These are phyloP conservation scores for Protula sp. DNA, from an alignment of 2,888 invertebrate genomes.

Conservation along the genomic window DNA sequence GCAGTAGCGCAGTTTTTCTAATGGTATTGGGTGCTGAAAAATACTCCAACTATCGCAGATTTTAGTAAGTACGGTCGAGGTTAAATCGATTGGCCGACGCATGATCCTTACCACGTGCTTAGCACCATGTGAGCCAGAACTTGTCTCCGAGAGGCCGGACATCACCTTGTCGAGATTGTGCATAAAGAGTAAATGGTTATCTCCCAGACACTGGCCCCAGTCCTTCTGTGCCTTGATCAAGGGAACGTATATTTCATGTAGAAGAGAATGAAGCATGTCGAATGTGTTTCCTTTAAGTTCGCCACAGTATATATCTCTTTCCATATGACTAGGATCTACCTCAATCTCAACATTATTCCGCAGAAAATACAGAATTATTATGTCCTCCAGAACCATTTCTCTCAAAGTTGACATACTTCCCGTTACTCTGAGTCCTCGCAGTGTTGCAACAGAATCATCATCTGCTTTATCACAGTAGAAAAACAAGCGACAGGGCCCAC, in stretches of 20 bases:
- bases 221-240: constrained; percentile 45
- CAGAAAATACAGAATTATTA: constrained; percentile 48
- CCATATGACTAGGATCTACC: constrained; percentile 45
- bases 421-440: constrained; percentile 39
- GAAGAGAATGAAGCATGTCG: constrained; percentile 41
- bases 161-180: constrained; percentile 48
- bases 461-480: constrained; percentile 47
- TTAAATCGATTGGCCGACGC: no score
- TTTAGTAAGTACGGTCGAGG: no score
- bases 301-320: constrained; percentile 50
- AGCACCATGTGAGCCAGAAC: constrained; percentile 39
- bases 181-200: constrained; percentile 40
- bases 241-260: constrained; percentile 50
- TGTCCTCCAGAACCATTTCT: constrained; percentile 39
- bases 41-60: no score
- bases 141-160: constrained; percentile 41
- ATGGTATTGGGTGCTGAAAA: no score
- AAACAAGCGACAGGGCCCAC: constrained; percentile 48
- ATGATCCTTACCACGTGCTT: constrained; percentile 49
- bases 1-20: no score
- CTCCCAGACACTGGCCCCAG: constrained; percentile 49
- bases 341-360: constrained; percentile 43
- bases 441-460: constrained; percentile 29
- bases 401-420: constrained; percentile 43
- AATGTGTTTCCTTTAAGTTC: constrained; percentile 51